These are phyloP conservation scores for Baccha elongata DNA, from an alignment of 2,888 invertebrate genomes.

Conservation along the genomic window DNA sequence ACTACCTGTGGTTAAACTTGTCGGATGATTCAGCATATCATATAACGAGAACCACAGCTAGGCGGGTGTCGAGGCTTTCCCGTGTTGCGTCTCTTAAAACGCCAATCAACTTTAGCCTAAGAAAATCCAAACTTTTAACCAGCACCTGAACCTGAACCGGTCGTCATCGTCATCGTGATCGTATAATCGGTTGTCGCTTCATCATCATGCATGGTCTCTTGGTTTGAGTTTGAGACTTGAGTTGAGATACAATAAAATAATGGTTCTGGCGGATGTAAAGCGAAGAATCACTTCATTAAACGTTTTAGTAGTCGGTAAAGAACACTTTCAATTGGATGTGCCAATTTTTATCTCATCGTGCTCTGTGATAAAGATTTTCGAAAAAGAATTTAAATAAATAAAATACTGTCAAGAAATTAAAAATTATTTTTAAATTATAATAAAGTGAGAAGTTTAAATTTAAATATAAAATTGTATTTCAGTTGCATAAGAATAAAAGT, in stretches of 20 bases:
- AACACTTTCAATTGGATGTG: constrained; percentile 73
- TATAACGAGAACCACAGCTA: constrained; percentile 18
- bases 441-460: too few relatives aligned
- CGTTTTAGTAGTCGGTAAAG: constrained; percentile 66
- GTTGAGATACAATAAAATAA: constrained; percentile 16
- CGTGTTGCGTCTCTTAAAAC: neutral
- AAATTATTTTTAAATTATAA: neutral
- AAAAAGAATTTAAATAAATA: constrained; percentile 23
- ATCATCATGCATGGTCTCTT: neutral
- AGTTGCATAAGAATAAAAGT: neutral
- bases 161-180: neutral
- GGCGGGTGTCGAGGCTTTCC: constrained; percentile 36
- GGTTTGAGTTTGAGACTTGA: constrained; percentile 30
- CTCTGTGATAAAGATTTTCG: constrained; percentile 47
- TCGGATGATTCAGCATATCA: constrained; percentile 57
- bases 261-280: constrained; percentile 54
- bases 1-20: constrained; percentile 49
- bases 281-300: constrained; percentile 66
- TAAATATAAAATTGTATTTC: too few relatives aligned
- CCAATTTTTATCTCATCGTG: constrained; percentile 40
- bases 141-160: constrained; percentile 36
- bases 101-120: constrained; percentile 26
- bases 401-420: neutral
- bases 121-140: constrained; percentile 22
- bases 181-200: neutral